These are phyloP conservation scores for Pagetopsis macropterus DNA, from an alignment of 2,797 vertebrate species.

Conservation along the genomic window DNA sequence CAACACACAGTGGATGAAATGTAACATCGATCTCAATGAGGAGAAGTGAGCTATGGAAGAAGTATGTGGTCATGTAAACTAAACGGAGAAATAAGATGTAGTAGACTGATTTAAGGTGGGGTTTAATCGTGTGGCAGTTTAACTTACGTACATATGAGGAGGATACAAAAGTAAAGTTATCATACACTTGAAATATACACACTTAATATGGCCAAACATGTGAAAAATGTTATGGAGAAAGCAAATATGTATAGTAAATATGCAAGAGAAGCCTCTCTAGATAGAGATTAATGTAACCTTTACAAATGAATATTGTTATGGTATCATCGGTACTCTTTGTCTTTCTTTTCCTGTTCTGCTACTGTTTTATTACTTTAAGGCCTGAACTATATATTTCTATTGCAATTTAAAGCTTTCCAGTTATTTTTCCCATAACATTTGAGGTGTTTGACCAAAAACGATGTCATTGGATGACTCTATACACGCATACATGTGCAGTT, in stretches of 20 bases:
- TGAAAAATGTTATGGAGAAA: neutral
- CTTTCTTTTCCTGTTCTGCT: no score
- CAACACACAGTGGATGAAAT: slow-evolving; percentile 16
- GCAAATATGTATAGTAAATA: no score
- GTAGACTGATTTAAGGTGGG: neutral
- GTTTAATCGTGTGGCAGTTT: neutral
- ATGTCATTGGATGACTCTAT: no score
- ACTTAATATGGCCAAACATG: neutral
- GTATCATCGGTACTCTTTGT: no score
- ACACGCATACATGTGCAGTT: neutral
- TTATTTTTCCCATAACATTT: no score
- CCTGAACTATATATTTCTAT: no score
- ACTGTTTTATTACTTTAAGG: no score
- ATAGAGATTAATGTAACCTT: no score
- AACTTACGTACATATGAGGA: neutral
- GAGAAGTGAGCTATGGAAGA: slow-evolving; percentile 2
- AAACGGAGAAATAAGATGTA: neutral
- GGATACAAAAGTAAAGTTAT: neutral
- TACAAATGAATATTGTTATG: no score
- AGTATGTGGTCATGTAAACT: neutral
- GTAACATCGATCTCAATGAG: slow-evolving; percentile 31
- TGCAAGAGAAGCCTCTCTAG: no score
- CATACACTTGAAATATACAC: neutral
- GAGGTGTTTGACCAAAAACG: no score
- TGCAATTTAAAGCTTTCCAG: no score